Conservation (phyloP, 2,888 invertebrate genomes). For the Lepas anatifera region DNA sequence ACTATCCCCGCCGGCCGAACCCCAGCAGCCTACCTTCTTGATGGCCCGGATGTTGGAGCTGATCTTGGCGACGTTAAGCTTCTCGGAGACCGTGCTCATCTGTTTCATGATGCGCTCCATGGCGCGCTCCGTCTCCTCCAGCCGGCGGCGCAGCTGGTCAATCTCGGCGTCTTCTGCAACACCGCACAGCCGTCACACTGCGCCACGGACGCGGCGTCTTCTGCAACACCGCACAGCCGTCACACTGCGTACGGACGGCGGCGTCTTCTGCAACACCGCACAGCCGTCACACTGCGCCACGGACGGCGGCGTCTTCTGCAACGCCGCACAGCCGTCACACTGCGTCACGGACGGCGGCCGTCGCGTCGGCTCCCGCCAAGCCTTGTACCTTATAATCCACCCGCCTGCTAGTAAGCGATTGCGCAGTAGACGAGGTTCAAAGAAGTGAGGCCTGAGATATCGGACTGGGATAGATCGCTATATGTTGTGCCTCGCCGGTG, state of each 20-base stretch:
- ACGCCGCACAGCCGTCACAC: neutral
- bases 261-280: slow-evolving; percentile 49
- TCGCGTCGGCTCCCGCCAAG: no score
- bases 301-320: slow-evolving; percentile 64
- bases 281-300: neutral
- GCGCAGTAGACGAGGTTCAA: no score
- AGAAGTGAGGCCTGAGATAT: no score
- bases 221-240: slow-evolving; percentile 36
- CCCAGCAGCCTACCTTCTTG: neutral
- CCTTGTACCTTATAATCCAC: no score
- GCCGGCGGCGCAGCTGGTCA: slow-evolving; percentile 71
- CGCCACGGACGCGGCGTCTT: slow-evolving; percentile 53
- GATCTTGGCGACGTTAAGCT: slow-evolving; percentile 25
- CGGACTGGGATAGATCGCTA: no score
- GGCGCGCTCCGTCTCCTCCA: slow-evolving; percentile 87
- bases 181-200: neutral
- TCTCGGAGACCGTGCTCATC: slow-evolving; percentile 44
- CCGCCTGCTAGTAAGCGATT: no score
- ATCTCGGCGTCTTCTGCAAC: slow-evolving; percentile 64
- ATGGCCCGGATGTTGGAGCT: slow-evolving; percentile 15
- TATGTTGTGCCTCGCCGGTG: no score
- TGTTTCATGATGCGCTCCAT: slow-evolving; percentile 90
- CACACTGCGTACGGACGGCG: slow-evolving; percentile 39
- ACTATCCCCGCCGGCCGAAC: no score
- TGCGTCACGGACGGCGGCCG: slow-evolving; percentile 37